Evolutionary conservation across 2,888 invertebrate genomes (phyloP), one percentile per base, ranked within the genome.

Genomic region (Colletes collaris): DNA sequence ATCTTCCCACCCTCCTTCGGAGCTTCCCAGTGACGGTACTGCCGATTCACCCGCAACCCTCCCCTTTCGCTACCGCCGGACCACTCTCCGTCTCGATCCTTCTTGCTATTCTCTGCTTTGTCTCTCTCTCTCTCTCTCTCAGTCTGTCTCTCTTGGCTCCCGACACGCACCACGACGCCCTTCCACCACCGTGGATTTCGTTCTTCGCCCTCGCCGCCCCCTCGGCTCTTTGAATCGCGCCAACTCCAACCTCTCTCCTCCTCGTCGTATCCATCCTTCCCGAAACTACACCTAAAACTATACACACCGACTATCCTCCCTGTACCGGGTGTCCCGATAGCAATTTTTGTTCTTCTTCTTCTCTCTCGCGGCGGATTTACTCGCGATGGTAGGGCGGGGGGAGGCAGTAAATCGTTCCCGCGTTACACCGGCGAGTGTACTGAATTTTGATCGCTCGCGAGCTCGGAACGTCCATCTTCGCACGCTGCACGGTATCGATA

Each of bases 221-320:
- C 83, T 84, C 81, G 82, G 82, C 82, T 85, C 91, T 88, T 89
- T 89, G 90, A 91, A 92, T 91, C 90, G 90, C 89, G 88, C 90
- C 89, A 91, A 88, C 91, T 89, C 88, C 91, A 85, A 89, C 88
- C 86, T 78, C 84, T 72, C 66, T 53, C 58, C 59, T 60, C 67
- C 79, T 67, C 76, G 87, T 87, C 85, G 86, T 88, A 88, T 86
- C 85, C 89, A 86, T 88, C 86, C 84, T 88, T 81, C 82, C 79
- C 81, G 87, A 90, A 90, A 91, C 89, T 90, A 89, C 87, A 90
- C 87, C 89, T 90, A 91, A 92, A 92, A 90, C 90, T 91, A 89
- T 90, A 91, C 89, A 90, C 84, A 90, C 84, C 84, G 90, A 87
- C 89, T 86, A 88, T 89, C 83, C 83, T 89, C 74, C 52, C 40